phyloP scores from a whole-genome alignment of 1,140 invertebrate species.

The Microplitis mediator region DNA sequence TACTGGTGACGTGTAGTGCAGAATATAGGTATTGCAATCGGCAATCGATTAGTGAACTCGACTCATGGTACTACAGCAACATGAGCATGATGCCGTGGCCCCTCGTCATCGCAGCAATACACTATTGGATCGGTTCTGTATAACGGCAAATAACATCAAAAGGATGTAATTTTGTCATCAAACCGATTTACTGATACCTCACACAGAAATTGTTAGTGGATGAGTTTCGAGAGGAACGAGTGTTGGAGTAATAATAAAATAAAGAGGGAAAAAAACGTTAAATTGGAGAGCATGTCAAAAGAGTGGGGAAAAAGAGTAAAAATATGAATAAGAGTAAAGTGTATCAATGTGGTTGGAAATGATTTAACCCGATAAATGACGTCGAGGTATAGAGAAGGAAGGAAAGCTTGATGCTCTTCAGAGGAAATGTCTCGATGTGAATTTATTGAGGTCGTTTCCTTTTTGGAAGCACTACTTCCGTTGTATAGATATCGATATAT shows the following conservation, averaged over 20 bases:
- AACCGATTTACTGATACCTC: conserved; percentile 18
- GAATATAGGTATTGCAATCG: background rate
- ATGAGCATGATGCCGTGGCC: background rate
- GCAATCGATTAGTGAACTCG: conserved; percentile 19
- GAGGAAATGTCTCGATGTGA: conserved; percentile 25
- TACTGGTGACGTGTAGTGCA: background rate
- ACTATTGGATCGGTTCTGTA: background rate
- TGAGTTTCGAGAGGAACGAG: too few relatives aligned
- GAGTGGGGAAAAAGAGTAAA: background rate
- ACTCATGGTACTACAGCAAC: too few relatives aligned
- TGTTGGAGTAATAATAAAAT: background rate
- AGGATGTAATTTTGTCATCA: conserved; percentile 21
- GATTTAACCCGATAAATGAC: conserved; percentile 28
- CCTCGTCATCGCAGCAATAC: background rate
- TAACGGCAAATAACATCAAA: conserved; percentile 26
- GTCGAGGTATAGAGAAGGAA: background rate
- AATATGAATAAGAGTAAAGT: background rate
- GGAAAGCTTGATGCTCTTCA: conserved; percentile 3
- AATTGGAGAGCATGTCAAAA: background rate
- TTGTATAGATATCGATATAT: conserved; percentile 19
- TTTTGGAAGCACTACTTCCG: conserved; percentile 22
- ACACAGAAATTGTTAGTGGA: too few relatives aligned
- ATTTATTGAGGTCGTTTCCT: conserved; percentile 29
- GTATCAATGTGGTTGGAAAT: conserved; percentile 18
- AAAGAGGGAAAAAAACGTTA: background rate